phyloP scores from a whole-genome alignment of 1,140 invertebrate genomes.

The Heliconius himera region DNA sequence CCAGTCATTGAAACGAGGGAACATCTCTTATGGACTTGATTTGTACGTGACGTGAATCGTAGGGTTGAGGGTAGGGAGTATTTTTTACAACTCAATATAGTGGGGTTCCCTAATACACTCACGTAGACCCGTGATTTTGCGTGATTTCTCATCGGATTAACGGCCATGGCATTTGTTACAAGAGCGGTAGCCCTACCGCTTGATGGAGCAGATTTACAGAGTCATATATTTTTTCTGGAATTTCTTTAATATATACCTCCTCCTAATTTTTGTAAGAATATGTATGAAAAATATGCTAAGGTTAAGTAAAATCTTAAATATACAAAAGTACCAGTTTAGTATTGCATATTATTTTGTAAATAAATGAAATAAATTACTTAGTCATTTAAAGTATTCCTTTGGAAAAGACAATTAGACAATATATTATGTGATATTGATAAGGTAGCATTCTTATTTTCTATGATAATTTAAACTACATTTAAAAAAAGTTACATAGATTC shows the following conservation, averaged over 20 bases:
- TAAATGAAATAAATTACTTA: too few species aligned
- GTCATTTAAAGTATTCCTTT: too few species aligned
- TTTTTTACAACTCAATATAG: conserved; percentile 23
- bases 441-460: too few species aligned
- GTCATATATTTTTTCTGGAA: background rate
- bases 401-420: too few species aligned
- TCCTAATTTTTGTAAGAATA: background rate
- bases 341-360: too few species aligned
- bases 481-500: too few species aligned
- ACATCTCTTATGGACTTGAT: conserved; percentile 28
- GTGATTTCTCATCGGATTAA: conserved; percentile 14
- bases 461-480: too few species aligned
- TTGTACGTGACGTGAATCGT: conserved; percentile 19
- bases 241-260: background rate
- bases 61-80: conserved; percentile 2
- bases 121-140: conserved; percentile 21
- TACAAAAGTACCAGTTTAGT: too few species aligned
- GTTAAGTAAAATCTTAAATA: too few species aligned
- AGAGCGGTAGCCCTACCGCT: background rate
- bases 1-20: conserved; percentile 24
- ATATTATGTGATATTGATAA: too few species aligned
- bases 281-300: too few species aligned
- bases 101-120: conserved; percentile 12
- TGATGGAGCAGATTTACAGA: conserved; percentile 8
- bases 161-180: conserved; percentile 11